Evolutionary conservation across 2,113 vertebrate species (phyloP), one percentile per base, ranked within the genome.

Genomic region (Bucco capensis): DNA sequence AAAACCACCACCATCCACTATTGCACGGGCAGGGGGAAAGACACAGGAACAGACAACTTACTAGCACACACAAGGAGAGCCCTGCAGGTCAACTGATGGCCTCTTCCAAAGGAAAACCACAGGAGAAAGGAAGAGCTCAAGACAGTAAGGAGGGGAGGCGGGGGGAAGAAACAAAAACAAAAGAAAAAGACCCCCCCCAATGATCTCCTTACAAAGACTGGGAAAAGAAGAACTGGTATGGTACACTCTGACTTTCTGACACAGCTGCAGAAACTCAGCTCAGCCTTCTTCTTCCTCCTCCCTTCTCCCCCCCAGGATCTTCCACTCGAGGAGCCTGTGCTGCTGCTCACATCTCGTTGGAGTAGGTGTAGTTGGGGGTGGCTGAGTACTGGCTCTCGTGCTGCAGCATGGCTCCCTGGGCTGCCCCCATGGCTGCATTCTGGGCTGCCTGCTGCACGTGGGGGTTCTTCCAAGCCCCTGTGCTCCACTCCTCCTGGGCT

Each of bases 401-500:
- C 88, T 98, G 98, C 86, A 92, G 97, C 98, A 99, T 89, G 81
- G 98, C 98, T 3, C 99, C 98, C 97, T 99, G 98, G 0, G 98
- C 98, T 0, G 98, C 99, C 10, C 99, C 99, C 97, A 99, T 98
- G 6, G 99, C 99, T 1, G 98, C 99, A 19, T 97, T 98, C 97
- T 99, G 99, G 3, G 99, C 99, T 1, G 99, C 99, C 94, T 99
- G 97, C 93, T 99, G 99, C 24, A 99, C 98, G 0, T 99, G 99
- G 1, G 99, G 99, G 86, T 99, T 99, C 96, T 99, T 99, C 99
- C 99, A 99, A 1, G 99, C 99, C 7, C 99, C 99, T 0, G 98
- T 98, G 90, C 99, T 97, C 99, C 99, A 99, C 96, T 99, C 99
- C 89, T 99, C 99, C 93, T 99, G 99, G 10, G 99, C 99, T 95